Base-by-base conservation (phyloP, 2,888 invertebrate species). In the Hypolimnas misippus region DNA sequence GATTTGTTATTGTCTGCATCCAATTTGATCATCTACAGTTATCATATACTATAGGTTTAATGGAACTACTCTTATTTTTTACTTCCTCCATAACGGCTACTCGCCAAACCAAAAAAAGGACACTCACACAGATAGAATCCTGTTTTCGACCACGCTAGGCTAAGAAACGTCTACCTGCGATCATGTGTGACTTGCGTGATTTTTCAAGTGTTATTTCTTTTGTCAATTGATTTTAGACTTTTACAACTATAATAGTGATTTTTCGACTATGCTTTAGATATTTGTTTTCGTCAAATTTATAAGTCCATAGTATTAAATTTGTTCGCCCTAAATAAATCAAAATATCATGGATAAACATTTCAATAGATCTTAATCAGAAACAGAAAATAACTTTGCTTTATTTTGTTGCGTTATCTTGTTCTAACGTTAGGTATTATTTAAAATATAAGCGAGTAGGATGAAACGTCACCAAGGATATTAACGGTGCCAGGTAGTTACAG, bases 71-170 rank as follows among this genome's bases (percentile, higher is more conserved):
- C 81, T 83, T 83, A 66, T 67, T 79, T 84, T 77, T 82, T 76
- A 79, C 78, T 83, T 85, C 83, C 83, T 84, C 78, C 79, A 81
- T 88, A 87, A 87, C 89, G 87, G 88, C 87, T 83, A 83, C 83
- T 84, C 76, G 82, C 70, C 75, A 64, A 68, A 59, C 67, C 74
- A 76, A 85, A 88, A 87, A 88, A 86, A 81, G 76, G 78, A 79
- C 75, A 77, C 76, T 75, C 79, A 76, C 81, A 79, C 82, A 83
- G 78, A 81, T 82, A 83, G 78, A 86, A 87, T 88, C 89, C 85
- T 82, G 88, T 89, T 88, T 82, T 86, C 77, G 81, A 77, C 78
- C 78, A 74, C 76, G 77, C 79, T 76, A 71, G 73, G 76, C 77
- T 72, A 78, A 79, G 75, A 76, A 81, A 77, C 75, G 75, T 81